A percentile compares a stretch with the other conserved stretches of the same genome.
These are phyloP conservation scores for Caprella mutica DNA, from an alignment of 2,888 invertebrate species.

Conservation along the genomic window DNA sequence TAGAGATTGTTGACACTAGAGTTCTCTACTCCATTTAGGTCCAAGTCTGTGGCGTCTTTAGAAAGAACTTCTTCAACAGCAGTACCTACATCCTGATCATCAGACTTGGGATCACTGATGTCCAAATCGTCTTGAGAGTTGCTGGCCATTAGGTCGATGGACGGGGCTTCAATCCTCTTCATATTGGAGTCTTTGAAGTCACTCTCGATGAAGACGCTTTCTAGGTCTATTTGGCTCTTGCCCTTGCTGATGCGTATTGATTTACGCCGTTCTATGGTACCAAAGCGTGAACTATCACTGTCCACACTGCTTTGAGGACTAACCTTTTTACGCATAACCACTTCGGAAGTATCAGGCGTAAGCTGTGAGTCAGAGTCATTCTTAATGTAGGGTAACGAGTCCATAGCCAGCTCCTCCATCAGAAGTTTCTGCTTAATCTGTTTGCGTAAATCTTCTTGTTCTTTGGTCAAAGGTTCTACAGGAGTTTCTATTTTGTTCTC, in stretches of 20 bases:
- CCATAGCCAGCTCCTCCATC: slow-evolving; percentile 6
- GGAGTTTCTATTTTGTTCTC: slow-evolving; percentile 1
- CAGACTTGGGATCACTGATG: background rate
- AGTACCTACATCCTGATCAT: too few relatives aligned
- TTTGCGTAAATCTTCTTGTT: background rate
- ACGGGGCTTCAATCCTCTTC: slow-evolving; percentile 22
- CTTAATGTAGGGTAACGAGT: slow-evolving; percentile 4
- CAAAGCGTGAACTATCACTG: background rate
- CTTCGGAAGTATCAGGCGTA: too few relatives aligned
- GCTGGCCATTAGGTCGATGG: slow-evolving; percentile 16
- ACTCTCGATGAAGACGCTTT: slow-evolving; percentile 27
- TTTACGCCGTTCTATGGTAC: slow-evolving; percentile 16
- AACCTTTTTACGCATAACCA: background rate
- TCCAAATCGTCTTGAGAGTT: slow-evolving; percentile 18
- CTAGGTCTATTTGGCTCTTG: slow-evolving; percentile 15
- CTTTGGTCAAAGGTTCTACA: background rate
- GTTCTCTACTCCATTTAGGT: too few relatives aligned
- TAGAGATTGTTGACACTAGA: too few relatives aligned
- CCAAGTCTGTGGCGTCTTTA: too few relatives aligned
- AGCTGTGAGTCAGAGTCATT: too few relatives aligned
- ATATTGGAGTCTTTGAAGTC: slow-evolving; percentile 22
- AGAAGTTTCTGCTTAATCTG: slow-evolving; percentile 9
- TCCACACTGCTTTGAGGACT: background rate
- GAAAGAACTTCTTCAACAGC: too few relatives aligned
- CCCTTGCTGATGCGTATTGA: slow-evolving; percentile 19